Evolutionary conservation across 1,140 invertebrate genomes (phyloP).

Genomic region (Lepidurus arcticus): DNA sequence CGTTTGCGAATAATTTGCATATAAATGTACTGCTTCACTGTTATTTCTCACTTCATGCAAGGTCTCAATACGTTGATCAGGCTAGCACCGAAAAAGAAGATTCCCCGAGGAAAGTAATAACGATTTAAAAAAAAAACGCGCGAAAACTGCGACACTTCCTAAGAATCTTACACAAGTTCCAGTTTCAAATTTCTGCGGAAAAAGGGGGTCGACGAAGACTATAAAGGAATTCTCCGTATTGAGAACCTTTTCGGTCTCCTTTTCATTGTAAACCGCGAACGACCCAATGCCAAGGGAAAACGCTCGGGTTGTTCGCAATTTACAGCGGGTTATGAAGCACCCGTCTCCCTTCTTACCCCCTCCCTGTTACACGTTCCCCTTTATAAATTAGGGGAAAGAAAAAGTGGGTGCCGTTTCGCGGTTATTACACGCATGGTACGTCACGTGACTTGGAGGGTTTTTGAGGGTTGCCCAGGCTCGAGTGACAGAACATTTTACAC

Average conservation of each 20-base stretch:
- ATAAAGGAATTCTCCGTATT: neutral
- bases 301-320: neutral
- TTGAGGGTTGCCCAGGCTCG: neutral
- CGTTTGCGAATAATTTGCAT: no score
- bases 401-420: neutral
- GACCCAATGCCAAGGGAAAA: neutral
- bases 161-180: neutral
- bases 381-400: neutral
- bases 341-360: neutral
- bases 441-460: neutral
- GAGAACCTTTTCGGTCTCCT: neutral
- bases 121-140: no score
- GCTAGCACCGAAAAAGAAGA: no score
- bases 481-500: neutral
- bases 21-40: no score
- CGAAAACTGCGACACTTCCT: neutral
- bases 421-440: slow-evolving; percentile 2
- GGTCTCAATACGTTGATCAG: no score
- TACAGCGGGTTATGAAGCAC: neutral
- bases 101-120: no score
- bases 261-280: neutral
- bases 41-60: no score
- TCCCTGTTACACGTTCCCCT: neutral
- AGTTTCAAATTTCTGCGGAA: neutral
- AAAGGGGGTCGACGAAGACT: neutral